Base-by-base conservation (phyloP, 2,888 invertebrate species). In the Steinernema scapterisci region DNA sequence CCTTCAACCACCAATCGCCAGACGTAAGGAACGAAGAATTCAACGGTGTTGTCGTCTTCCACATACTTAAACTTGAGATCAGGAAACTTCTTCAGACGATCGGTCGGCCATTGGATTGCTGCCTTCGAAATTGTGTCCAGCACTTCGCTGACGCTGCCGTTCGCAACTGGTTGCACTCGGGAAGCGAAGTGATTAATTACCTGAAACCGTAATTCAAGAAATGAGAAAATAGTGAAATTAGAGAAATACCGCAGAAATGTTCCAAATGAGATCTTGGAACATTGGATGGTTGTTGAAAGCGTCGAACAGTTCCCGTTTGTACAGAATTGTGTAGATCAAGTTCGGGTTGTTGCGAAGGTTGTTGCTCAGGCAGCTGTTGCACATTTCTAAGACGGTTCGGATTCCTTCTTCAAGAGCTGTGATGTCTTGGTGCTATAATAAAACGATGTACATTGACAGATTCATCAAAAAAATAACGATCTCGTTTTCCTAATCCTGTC, bases 11-110 rank as follows among this genome's bases (percentile, higher is more conserved):
- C 93, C 73, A 99, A 90, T 1, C 93, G 93, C 99, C 99, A 99
- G 27, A 97, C 94, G 89, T 99, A 99, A 0, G 99, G 99, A 82
- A 97, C 95, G 90, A 99, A 99, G 91, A 99, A 99, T 87, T 97
- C 97, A 88, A 97, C 97, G 0, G 97, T 97, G 75, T 94, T 92
- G 80, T 97, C 97, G 89, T 99, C 99, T 89, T 99, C 99, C 0
- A 99, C 97, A 88, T 99, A 99, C 81, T 96, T 95, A 90, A 99
- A 99, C 89, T 97, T 97, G 70, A 99, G 90, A 86, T 97, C 97
- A 0, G 97, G 97, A 89, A 97, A 97, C 92, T 97, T 97, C 94
- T 94, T 93, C 80, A 97, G 90, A 82, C 95, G 92, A 88, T 97
- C 96, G 82, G 92, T 93, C 56, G 95, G 94, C 94, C 97, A 97